Conservation (phyloP, 1,140 invertebrate genomes). For the Phenacoccus solenopsis region DNA sequence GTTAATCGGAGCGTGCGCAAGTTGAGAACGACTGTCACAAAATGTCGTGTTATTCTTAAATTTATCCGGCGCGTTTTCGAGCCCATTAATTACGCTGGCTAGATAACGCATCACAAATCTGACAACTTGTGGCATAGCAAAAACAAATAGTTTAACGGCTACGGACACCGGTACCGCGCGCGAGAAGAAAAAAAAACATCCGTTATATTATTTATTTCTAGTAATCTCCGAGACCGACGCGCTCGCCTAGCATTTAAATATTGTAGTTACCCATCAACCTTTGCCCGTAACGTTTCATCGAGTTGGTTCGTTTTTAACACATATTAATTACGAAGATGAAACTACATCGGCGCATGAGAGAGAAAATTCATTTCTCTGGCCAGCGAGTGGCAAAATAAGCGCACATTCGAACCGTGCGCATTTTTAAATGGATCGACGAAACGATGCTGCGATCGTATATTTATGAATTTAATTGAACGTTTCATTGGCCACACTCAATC, state of each 20-base stretch:
- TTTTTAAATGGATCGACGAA: too few species aligned
- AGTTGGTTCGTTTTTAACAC: not conserved
- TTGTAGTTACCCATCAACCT: not conserved
- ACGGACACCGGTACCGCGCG: not conserved
- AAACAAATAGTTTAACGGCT: not conserved
- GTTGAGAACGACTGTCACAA: not conserved
- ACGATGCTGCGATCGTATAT: too few species aligned
- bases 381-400: too few species aligned
- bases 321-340: not conserved
- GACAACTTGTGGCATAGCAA: slow-evolving; percentile 1
- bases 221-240: not conserved
- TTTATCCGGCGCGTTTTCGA: not conserved
- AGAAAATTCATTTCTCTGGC: too few species aligned
- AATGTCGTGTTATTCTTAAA: slow-evolving; percentile 2
- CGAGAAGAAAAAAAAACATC: not conserved
- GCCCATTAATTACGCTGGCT: not conserved
- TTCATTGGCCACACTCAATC: too few species aligned
- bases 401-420: too few species aligned
- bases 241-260: not conserved
- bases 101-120: not conserved
- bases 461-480: too few species aligned
- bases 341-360: too few species aligned
- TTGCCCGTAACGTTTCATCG: not conserved
- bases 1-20: not conserved
- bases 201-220: not conserved